These are phyloP conservation scores for Romanogobio albipinnatus DNA, from an alignment of 2,113 vertebrate genomes.

Conservation along the genomic window DNA sequence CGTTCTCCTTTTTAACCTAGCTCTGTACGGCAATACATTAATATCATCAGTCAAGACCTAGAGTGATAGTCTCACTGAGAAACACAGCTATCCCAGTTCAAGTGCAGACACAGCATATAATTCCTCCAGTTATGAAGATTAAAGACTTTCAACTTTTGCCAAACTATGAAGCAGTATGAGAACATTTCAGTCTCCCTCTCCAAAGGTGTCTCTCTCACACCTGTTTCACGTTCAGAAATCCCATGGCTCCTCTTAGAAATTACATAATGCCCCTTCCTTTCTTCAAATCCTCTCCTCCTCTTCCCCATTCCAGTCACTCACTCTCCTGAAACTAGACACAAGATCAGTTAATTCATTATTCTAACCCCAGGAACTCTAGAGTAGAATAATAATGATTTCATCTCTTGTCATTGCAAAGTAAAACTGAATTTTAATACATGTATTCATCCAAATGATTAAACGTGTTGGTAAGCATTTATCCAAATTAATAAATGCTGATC, in stretches of 20 bases:
- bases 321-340: slow-evolving; percentile 12
- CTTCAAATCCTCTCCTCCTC: background rate
- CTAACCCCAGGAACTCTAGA: slow-evolving; percentile 17
- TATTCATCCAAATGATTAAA: too few species aligned
- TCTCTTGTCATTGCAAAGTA: background rate
- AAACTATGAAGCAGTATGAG: slow-evolving; percentile 27
- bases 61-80: slow-evolving; percentile 27
- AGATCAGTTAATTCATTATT: slow-evolving; percentile 28
- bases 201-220: slow-evolving; percentile 23
- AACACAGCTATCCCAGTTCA: slow-evolving; percentile 28
- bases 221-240: slow-evolving; percentile 29
- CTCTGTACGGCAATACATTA: slow-evolving; percentile 9
- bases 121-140: slow-evolving; percentile 41
- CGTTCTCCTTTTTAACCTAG: slow-evolving; percentile 5
- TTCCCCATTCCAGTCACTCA: background rate
- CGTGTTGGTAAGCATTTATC: too few species aligned
- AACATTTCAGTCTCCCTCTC: slow-evolving; percentile 33
- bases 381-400: slow-evolving; percentile 21
- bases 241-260: slow-evolving; percentile 18
- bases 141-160: slow-evolving; percentile 32
- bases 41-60: slow-evolving; percentile 27
- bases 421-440: background rate
- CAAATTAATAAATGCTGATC: background rate
- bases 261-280: slow-evolving; percentile 16
- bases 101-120: slow-evolving; percentile 15